Conservation (phyloP, 2,888 invertebrate species). For the Argynnis bischoffii region DNA sequence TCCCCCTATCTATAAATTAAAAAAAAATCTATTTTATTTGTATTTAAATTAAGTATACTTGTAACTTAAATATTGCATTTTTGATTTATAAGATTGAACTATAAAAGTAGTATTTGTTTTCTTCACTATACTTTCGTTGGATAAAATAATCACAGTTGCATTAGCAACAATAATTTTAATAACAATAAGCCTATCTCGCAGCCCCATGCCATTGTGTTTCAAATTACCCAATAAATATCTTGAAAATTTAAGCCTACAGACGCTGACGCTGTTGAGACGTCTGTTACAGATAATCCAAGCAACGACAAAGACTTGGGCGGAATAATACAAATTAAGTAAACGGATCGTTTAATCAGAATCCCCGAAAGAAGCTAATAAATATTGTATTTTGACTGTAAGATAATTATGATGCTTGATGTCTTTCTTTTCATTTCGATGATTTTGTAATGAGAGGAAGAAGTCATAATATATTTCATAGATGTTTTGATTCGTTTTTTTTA, state of each 20-base stretch:
- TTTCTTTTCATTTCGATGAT: no score
- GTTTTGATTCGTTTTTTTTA: no score
- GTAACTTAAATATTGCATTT: no score
- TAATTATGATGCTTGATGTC: no score
- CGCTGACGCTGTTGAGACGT: constrained; percentile 61
- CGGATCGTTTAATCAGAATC: constrained; percentile 30
- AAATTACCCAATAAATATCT: constrained; percentile 82
- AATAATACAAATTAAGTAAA: constrained; percentile 64
- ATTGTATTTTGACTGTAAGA: not conserved
- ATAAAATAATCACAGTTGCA: constrained; percentile 74
- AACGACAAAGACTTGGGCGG: constrained; percentile 54
- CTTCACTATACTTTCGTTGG: not conserved
- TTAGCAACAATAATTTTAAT: constrained; percentile 44
- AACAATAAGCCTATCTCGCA: constrained; percentile 71
- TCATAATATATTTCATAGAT: no score
- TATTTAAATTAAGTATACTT: no score
- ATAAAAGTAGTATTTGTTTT: not conserved
- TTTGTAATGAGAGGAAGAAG: no score
- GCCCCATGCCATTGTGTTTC: constrained; percentile 68
- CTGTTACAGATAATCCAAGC: constrained; percentile 74
- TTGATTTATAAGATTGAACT: no score
- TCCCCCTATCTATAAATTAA: no score
- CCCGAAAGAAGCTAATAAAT: constrained; percentile 24
- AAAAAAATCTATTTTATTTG: no score
- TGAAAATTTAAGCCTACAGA: constrained; percentile 80